Evolutionary conservation across 2,113 vertebrate species (phyloP), one percentile per base, ranked within the genome.

Genomic region (Hippoglossus stenolepis): DNA sequence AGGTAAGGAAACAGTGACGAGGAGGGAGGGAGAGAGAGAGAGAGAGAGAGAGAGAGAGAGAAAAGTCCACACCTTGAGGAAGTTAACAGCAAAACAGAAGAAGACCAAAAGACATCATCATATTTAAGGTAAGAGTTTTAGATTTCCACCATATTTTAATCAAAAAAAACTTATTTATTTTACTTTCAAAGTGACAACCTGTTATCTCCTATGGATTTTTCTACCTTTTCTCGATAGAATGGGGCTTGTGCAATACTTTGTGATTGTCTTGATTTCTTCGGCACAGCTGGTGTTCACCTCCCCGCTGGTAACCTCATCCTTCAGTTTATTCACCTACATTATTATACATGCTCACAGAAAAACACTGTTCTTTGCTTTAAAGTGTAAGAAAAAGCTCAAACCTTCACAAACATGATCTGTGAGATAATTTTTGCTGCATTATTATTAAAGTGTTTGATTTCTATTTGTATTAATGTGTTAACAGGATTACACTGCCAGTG

Each of bases 1-100:
- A 91, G 87, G 83, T 87, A 86, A 92, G 89, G 91, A 93, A 93
- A 94, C 14, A 65, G 60, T 93, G 89, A 93, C 74, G 24, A 49
- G 21, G 54, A 70, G 11, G 68, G 67, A 61, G 23, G 69, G 17
- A 76, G 40, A 59, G 47, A 64, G 61, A 83, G 56, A 75, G 12
- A 73, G 21, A 51, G 21, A 70, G 54, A 65, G 11, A 66, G 54
- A 70, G 10, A 68, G 70, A 79, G 20, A 58, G 9, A 60, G 21
- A 71, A 65, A 24, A 66, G 58, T 54, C 23, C 68, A 60, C 79
- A 81, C 70, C 79, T 83, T 73, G 11, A 81, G 69, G 65, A 82
- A 83, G 65, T 82, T 65, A 60, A 67, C 45, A 76, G 78, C 84
- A 75, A 53, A 60, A 70, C 0, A 43, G 45, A 51, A 54, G 38